Evolutionary conservation across 2,888 invertebrate genomes (phyloP).

Genomic region (Apamea sordens): DNA sequence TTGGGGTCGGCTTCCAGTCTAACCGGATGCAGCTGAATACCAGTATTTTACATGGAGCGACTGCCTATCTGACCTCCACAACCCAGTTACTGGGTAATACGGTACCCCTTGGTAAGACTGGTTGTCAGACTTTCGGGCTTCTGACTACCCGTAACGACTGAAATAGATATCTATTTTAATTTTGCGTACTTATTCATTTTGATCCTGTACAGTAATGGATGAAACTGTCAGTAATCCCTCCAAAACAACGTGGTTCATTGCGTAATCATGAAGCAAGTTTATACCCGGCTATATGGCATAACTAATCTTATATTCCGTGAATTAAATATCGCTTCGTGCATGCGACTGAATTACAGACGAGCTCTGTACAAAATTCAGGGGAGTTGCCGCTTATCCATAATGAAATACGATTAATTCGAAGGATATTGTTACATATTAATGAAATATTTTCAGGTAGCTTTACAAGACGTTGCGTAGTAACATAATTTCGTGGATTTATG

Average conservation of each 20-base stretch:
- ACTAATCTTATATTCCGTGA: slow-evolving; percentile 61
- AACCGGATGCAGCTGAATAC: too few species aligned
- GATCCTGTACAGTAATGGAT: neutral
- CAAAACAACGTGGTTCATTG: slow-evolving; percentile 33
- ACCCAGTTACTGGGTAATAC: too few species aligned
- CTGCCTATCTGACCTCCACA: too few species aligned
- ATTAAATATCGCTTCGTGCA: slow-evolving; percentile 54
- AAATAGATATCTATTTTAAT: too few species aligned
- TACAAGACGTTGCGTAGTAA: slow-evolving; percentile 17
- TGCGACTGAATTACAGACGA: slow-evolving; percentile 35
- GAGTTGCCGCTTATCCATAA: slow-evolving; percentile 36
- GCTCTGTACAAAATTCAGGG: slow-evolving; percentile 50
- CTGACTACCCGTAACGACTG: too few species aligned
- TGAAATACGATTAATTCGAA: slow-evolving; percentile 57
- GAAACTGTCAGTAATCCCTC: neutral
- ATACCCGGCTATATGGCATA: slow-evolving; percentile 26
- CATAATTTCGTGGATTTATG: neutral
- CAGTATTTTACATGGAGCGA: too few species aligned
- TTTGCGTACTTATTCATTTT: too few species aligned
- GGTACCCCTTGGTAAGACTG: too few species aligned
- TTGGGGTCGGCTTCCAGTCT: too few species aligned
- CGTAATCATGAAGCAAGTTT: slow-evolving; percentile 46
- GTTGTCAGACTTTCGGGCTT: too few species aligned
- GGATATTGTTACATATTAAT: slow-evolving; percentile 57
- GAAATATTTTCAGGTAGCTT: slow-evolving; percentile 42